Evolutionary conservation across 53 echinoderm and acorn worm genomes (phyloP).

Genomic region (Astropecten irregularis): DNA sequence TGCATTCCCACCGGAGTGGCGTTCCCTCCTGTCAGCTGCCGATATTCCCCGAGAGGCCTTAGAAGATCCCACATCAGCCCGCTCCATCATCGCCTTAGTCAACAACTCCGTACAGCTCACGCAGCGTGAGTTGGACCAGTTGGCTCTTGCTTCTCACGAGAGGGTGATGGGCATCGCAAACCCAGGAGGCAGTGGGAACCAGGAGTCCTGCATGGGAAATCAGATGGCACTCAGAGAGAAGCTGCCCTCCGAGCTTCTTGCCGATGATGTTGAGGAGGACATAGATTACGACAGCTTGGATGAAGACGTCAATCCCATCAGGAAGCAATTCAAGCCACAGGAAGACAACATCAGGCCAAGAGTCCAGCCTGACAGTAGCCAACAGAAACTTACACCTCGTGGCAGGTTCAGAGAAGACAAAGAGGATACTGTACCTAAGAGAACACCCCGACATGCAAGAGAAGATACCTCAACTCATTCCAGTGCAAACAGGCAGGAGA

Average conservation of each 20-base stretch:
- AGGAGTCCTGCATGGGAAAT: too few species aligned
- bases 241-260: background rate
- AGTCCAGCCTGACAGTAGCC: background rate
- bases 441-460: background rate
- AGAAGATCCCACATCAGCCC: conserved; percentile 70
- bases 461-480: background rate
- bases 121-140: conserved; percentile 48
- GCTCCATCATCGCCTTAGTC: conserved; percentile 64
- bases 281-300: conserved; percentile 26
- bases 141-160: conserved; percentile 45
- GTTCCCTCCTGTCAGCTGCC: conserved; percentile 64
- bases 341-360: background rate
- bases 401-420: background rate
- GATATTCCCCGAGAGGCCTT: conserved; percentile 68
- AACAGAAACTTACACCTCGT: background rate
- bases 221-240: too few species aligned
- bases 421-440: background rate
- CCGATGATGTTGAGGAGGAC: background rate
- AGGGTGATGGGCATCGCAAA: conserved; percentile 1
- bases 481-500: background rate
- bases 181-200: background rate
- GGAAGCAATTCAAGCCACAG: too few species aligned
- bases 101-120: conserved; percentile 58
- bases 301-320: background rate
- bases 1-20: conserved; percentile 62